phyloP scores from a whole-genome alignment of 2,113 vertebrate species.

The Thomomys bottae region DNA sequence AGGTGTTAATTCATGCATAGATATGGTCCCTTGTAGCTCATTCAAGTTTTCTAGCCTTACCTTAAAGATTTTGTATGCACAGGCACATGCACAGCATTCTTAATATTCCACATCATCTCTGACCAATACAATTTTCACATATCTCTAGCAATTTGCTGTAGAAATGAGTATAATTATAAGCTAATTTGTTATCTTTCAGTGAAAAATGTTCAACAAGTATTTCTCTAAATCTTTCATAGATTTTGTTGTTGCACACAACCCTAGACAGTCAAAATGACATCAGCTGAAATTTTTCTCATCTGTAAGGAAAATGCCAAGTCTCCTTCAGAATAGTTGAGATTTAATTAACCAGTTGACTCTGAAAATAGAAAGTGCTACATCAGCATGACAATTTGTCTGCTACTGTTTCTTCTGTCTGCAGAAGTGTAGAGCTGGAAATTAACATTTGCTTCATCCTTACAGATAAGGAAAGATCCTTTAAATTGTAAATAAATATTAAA shows the following conservation, averaged over 20 bases:
- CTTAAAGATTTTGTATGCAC: not conserved
- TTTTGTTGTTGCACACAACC: not conserved
- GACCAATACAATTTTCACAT: not conserved
- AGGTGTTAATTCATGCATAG: not conserved
- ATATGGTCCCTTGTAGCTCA: not conserved
- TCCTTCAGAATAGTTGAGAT: conserved; percentile 2
- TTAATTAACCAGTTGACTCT: conserved; percentile 61
- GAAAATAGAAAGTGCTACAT: conserved; percentile 26
- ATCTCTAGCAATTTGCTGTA: not conserved
- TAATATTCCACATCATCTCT: not conserved
- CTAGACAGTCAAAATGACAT: conserved; percentile 15
- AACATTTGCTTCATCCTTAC: conserved; percentile 25
- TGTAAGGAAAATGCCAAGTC: not conserved
- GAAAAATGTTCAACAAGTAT: not conserved
- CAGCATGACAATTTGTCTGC: conserved; percentile 30
- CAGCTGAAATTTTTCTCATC: conserved; percentile 36
- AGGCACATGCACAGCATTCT: not conserved
- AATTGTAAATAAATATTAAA: conserved; percentile 53
- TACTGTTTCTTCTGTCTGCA: conserved; percentile 31
- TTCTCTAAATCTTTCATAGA: not conserved
- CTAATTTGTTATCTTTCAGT: not conserved
- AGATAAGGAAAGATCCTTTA: conserved; percentile 14
- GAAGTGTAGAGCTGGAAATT: conserved; percentile 18
- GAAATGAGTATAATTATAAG: not conserved
- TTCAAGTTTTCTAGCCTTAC: not conserved